Base-by-base conservation (phyloP, 2,113 vertebrate species). In the Menidia beryllina region DNA sequence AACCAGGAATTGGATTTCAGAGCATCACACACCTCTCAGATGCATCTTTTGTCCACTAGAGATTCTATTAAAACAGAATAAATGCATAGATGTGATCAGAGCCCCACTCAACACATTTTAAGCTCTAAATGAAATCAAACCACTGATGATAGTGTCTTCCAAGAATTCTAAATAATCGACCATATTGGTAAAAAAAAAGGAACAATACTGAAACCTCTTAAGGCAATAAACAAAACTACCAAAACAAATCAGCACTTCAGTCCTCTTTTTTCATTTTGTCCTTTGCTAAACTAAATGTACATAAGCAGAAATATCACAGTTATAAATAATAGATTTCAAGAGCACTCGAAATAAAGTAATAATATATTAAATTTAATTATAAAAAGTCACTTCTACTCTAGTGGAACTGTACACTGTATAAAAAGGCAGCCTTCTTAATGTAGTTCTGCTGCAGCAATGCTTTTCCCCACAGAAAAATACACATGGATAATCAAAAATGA, bases 311-410 rank as follows among this genome's bases (percentile, higher is more conserved):
- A 87, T 81, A 85, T 92, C 86, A 92, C 92, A 92, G 76, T 85
- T 90, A 86, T 95, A 95, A 96, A 94, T 95, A 86, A 89, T 93
- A 95, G 88, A 88, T 93, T 84, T 84, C 93, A 92, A 92, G 93
- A 92, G 83, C 91, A 92, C 90, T 93, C 89, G 77, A 95, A 95
- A 72, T 61, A 66, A 83, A 74, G 57, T 51, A 94, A 96, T 84
- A 95, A 96, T 96, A 96, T 96, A 96, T 97, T 96, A 96, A 95
- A 95, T 96, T 95, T 94, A 92, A 93, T 93, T 93, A 94, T 95
- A 94, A 94, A 96, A 94, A 91, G 78, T 87, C 82, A 91, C 80
- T 93, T 87, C 90, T 79, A 90, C 83, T 93, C 79, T 88, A 90
- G 66, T 82, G 86, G 89, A 84, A 93, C 92, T 93, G 93, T 96